phyloP scores from a whole-genome alignment of 2,888 invertebrate genomes.

The Metallyticus violacea region DNA sequence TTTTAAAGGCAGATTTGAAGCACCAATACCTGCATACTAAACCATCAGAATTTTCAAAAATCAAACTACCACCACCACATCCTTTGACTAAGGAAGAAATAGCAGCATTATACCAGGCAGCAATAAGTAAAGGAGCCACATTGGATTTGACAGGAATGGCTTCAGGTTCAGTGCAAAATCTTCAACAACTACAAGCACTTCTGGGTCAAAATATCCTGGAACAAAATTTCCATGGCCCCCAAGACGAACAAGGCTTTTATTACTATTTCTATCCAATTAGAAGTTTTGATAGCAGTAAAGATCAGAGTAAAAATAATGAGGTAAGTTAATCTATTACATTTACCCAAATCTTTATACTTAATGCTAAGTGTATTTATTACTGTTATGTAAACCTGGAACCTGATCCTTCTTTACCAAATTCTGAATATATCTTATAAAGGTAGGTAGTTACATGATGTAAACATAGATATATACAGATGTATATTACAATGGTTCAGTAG shows the following conservation, averaged over 20 bases:
- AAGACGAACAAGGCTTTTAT: slow-evolving; percentile 45
- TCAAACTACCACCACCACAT: slow-evolving; percentile 35
- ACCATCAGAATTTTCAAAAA: not conserved
- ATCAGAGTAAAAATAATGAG: not conserved
- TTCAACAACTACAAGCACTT: slow-evolving; percentile 44
- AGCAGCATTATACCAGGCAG: slow-evolving; percentile 50
- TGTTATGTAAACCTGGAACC: too few relatives aligned
- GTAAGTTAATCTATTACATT: not conserved
- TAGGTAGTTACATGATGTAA: too few relatives aligned
- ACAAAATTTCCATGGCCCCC: slow-evolving; percentile 17
- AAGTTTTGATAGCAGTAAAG: slow-evolving; percentile 45
- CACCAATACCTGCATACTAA: not conserved
- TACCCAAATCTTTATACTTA: too few relatives aligned
- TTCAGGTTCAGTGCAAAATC: slow-evolving; percentile 41
- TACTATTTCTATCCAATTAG: slow-evolving; percentile 56
- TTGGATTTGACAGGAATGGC: slow-evolving; percentile 37
- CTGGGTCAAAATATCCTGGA: not conserved
- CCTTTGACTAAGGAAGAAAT: slow-evolving; percentile 48
- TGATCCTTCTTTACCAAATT: too few relatives aligned
- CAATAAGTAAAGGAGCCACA: slow-evolving; percentile 44
- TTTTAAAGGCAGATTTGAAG: not conserved
- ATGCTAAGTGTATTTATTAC: too few relatives aligned
- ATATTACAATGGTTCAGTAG: too few relatives aligned
- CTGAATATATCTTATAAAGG: too few relatives aligned
- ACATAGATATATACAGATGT: too few relatives aligned